These are phyloP conservation scores for Dipodomys spectabilis DNA, from an alignment of 2,113 vertebrate genomes.

Conservation along the genomic window DNA sequence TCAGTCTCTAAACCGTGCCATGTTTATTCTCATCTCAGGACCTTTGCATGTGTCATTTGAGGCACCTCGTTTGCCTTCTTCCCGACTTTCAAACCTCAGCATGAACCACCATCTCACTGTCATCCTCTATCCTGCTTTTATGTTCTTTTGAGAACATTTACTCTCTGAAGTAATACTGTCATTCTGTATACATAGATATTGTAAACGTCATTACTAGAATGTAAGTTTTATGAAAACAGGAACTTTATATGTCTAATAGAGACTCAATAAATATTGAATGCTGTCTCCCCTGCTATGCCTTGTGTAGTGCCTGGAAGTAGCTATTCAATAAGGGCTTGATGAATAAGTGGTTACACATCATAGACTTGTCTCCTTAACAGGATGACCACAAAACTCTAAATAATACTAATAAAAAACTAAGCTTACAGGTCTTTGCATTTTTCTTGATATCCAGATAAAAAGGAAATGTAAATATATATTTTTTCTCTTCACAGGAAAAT, in stretches of 20 bases:
- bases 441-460: background rate
- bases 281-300: constrained; percentile 7
- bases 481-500: constrained; percentile 51
- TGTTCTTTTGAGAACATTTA: background rate
- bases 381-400: constrained; percentile 5
- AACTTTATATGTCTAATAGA: background rate
- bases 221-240: constrained; percentile 20
- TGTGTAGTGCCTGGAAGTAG: background rate
- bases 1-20: background rate
- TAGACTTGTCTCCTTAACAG: background rate
- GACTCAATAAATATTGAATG: constrained; percentile 47
- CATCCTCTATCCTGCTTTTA: background rate
- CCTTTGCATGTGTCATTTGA: background rate
- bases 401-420: constrained; percentile 1
- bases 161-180: background rate
- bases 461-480: background rate
- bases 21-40: background rate
- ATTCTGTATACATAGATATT: background rate
- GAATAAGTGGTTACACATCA: background rate
- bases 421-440: background rate
- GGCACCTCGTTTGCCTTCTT: background rate
- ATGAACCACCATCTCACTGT: background rate
- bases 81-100: background rate
- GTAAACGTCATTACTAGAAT: constrained; percentile 14
- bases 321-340: constrained; percentile 20